These are phyloP conservation scores for Meiosimyza decipiens DNA, from an alignment of 2,888 invertebrate species.

Conservation along the genomic window DNA sequence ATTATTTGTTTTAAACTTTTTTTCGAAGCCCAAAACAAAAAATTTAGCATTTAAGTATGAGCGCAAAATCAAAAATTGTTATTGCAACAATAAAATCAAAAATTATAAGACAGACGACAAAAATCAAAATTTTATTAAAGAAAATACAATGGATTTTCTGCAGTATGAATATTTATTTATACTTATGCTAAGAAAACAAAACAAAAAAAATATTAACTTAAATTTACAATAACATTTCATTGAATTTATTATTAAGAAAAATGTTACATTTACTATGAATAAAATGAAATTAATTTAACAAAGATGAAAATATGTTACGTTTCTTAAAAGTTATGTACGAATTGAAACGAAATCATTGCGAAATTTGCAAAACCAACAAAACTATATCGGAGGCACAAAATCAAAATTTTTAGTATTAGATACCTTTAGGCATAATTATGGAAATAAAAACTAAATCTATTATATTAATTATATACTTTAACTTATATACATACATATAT, in stretches of 20 bases:
- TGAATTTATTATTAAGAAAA: constrained; percentile 39
- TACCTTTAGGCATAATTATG: constrained; percentile 47
- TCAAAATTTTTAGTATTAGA: constrained; percentile 52
- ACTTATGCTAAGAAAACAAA: constrained; percentile 12
- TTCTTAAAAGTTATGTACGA: constrained; percentile 30
- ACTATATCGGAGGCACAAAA: constrained; percentile 56
- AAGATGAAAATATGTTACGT: constrained; percentile 13
- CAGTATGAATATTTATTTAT: background rate
- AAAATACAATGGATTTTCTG: constrained; percentile 33
- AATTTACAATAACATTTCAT: constrained; percentile 43
- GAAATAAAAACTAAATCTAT: constrained; percentile 38
- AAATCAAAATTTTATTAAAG: constrained; percentile 36
- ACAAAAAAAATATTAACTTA: constrained; percentile 41
- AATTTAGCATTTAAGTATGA: constrained; percentile 46
- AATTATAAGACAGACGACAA: constrained; percentile 14
- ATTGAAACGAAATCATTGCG: constrained; percentile 25
- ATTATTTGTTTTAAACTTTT: constrained; percentile 4
- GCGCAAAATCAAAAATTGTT: constrained; percentile 50
- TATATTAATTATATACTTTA: constrained; percentile 31
- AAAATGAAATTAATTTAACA: constrained; percentile 19
- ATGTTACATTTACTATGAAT: constrained; percentile 17
- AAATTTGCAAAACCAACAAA: constrained; percentile 39
- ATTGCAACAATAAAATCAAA: constrained; percentile 26
- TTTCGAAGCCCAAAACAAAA: constrained; percentile 26
- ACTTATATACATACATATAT: constrained; percentile 27